Evolutionary conservation across 2,113 vertebrate genomes (phyloP).

Genomic region (Embiotoca jacksoni): DNA sequence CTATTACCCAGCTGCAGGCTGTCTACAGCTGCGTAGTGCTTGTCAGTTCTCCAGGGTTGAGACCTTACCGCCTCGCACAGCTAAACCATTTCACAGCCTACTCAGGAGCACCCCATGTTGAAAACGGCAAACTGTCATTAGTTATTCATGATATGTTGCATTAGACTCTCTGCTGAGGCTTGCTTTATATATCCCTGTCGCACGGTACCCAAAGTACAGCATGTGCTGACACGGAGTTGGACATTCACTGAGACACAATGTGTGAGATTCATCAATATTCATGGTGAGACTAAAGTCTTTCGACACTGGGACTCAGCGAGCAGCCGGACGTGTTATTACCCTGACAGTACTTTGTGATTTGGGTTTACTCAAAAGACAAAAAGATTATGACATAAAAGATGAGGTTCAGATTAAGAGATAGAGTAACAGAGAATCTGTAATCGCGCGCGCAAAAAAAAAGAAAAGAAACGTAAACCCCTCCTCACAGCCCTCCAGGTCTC

Average conservation of each 20-base stretch:
- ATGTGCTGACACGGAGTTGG: slow-evolving; percentile 4
- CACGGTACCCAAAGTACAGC: background rate
- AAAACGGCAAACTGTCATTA: slow-evolving; percentile 68
- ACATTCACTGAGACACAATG: slow-evolving; percentile 26
- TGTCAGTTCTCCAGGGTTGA: slow-evolving; percentile 58
- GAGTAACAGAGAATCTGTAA: slow-evolving; percentile 16
- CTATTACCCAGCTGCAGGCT: slow-evolving; percentile 59
- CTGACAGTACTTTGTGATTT: slow-evolving; percentile 1
- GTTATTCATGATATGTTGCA: slow-evolving; percentile 77
- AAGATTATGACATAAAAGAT: slow-evolving; percentile 38
- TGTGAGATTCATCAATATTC: slow-evolving; percentile 41
- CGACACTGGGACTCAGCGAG: slow-evolving; percentile 10
- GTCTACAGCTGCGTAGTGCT: slow-evolving; percentile 46
- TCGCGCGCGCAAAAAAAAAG: slow-evolving; percentile 22
- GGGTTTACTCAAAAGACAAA: slow-evolving; percentile 4
- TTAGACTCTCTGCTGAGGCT: slow-evolving; percentile 52
- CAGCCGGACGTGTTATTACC: background rate
- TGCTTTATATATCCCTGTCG: slow-evolving; percentile 35
- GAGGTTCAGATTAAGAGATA: slow-evolving; percentile 42
- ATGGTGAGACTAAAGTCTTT: slow-evolving; percentile 15
- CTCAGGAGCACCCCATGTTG: slow-evolving; percentile 37
- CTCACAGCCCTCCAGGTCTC: slow-evolving; percentile 56
- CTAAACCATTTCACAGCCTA: slow-evolving; percentile 65
- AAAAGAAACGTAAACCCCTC: slow-evolving; percentile 6
- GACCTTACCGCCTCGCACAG: slow-evolving; percentile 42